These are phyloP conservation scores for Anadara kagoshimensis DNA, from an alignment of 1,140 invertebrate species.

Conservation along the genomic window DNA sequence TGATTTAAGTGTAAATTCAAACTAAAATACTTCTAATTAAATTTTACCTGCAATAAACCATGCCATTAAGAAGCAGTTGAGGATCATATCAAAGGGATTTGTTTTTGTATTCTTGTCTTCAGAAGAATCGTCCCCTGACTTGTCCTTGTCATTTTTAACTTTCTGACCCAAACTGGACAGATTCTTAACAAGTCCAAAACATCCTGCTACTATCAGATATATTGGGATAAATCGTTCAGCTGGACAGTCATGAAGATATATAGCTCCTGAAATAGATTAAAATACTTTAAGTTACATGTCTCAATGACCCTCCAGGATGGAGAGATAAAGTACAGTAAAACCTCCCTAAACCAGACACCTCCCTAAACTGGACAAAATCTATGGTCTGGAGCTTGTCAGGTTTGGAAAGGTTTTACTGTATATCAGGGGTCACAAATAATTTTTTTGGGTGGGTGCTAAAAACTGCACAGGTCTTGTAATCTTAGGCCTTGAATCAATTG, in stretches of 20 bases:
- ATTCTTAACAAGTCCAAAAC: slow-evolving; percentile 75
- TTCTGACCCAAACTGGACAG: slow-evolving; percentile 6
- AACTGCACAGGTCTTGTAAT: no score
- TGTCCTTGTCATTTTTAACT: slow-evolving; percentile 71
- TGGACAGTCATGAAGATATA: slow-evolving; percentile 85
- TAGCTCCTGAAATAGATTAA: slow-evolving; percentile 79
- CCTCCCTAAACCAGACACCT: no score
- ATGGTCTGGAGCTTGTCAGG: not conserved
- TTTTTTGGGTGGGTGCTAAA: no score
- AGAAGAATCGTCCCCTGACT: slow-evolving; percentile 75
- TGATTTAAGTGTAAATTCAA: no score
- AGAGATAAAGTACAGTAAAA: no score
- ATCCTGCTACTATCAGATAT: slow-evolving; percentile 88
- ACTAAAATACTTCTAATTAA: slow-evolving; percentile 51
- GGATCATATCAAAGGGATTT: slow-evolving; percentile 67
- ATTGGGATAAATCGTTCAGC: slow-evolving; percentile 85
- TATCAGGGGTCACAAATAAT: no score
- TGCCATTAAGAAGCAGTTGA: slow-evolving; percentile 79
- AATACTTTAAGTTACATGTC: no score
- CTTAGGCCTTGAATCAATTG: no score
- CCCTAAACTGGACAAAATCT: no score
- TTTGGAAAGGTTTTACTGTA: no score
- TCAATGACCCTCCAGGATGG: no score
- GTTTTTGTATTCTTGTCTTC: slow-evolving; percentile 70
- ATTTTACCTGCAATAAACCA: slow-evolving; percentile 66